Base-by-base conservation (phyloP, 1,140 invertebrate species). In the Pogonomyrmex californicus region DNA sequence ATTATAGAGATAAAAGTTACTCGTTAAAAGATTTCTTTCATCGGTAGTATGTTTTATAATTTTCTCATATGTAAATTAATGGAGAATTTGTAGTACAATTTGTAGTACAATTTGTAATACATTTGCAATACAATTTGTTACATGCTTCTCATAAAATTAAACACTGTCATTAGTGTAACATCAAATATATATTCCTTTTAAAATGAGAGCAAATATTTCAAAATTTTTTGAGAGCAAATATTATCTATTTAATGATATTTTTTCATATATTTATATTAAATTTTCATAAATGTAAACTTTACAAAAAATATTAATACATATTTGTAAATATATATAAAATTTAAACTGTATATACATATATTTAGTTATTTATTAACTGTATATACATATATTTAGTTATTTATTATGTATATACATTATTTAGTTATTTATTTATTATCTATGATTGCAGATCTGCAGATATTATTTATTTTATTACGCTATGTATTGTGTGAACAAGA, bases 1-100 rank as follows among this genome's bases (percentile, higher is more conserved):
- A 81, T 82, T 14, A 23, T 6, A 73, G 41, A 47, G 14, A 73
- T 60, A 58, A 82, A 82, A 58, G 33, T 33, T 44, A 81, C 17
- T 41, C 2, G 17, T 2, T 44, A 12, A 1, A 41, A 4, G 1
- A 36, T 23, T 2, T 36, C 4, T 73, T 30, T 36, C 4, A 38
- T 3, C 9, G 4, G 47, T 36, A 23, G 58, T 44, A 58, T 30
- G 9, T 58, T 23, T 54, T 36, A 12, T 33, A 47, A 82, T 60
- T 10, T n/a, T 82, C 30, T 23, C 1, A 36, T 9, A 38, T 44
- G 33, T 6, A 44, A 73, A 58, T 71, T 56, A 60, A 71, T 4
- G 54, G 3, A 41, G n/a, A 9, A 73, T 47, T 73, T 73, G 23
- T 58, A 44, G 41, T 75, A 17, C 5, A 30, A n/a, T n/a, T n/a